These are phyloP conservation scores for Anolis sagrei DNA, from an alignment of 2,113 vertebrate species.

Conservation along the genomic window DNA sequence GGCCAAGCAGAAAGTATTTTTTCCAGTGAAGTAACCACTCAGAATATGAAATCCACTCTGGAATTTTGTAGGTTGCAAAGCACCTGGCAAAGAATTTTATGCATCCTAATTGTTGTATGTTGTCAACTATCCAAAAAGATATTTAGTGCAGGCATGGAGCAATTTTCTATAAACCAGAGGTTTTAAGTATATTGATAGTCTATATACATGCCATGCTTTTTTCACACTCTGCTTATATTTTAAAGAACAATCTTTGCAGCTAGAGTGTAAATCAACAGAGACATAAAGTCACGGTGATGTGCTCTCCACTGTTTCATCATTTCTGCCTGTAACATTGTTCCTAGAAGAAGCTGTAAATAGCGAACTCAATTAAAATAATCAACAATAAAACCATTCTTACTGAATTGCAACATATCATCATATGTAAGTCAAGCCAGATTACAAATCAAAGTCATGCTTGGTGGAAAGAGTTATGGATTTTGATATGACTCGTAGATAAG, in stretches of 20 bases:
- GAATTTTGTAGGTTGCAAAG: constrained; percentile 36
- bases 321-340: background rate
- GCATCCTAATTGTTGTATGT: constrained; percentile 36
- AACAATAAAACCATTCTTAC: constrained; percentile 30
- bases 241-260: constrained; percentile 33
- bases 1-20: background rate
- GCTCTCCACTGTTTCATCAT: constrained; percentile 11
- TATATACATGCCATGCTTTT: constrained; percentile 22
- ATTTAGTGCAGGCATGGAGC: constrained; percentile 38
- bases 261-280: constrained; percentile 28
- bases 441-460: too few species aligned
- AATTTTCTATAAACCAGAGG: constrained; percentile 35
- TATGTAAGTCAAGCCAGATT: too few species aligned
- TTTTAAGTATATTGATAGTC: constrained; percentile 53
- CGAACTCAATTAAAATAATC: constrained; percentile 27
- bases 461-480: too few species aligned
- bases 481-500: too few species aligned
- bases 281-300: background rate
- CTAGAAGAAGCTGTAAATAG: constrained; percentile 13
- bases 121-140: constrained; percentile 45
- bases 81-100: constrained; percentile 18
- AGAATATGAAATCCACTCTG: constrained; percentile 28
- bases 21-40: background rate
- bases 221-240: constrained; percentile 13
- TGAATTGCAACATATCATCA: too few species aligned